Evolutionary conservation across 2,797 vertebrate species (phyloP).

Genomic region (Sebastes flavidus): DNA sequence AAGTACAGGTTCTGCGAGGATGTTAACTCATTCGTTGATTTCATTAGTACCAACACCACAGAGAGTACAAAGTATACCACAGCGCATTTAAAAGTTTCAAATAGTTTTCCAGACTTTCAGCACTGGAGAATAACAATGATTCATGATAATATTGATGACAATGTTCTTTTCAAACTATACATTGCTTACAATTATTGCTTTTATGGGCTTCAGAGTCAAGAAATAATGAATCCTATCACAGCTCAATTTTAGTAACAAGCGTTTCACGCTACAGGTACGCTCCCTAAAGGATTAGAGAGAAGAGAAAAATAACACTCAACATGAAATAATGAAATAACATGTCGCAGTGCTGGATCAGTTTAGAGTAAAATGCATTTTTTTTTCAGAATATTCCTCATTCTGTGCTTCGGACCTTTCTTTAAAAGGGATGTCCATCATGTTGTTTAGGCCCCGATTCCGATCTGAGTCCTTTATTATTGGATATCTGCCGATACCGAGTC

Average conservation of each 20-base stretch:
- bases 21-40: slow-evolving; percentile 13
- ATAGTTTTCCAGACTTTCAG: neutral
- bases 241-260: neutral
- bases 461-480: neutral
- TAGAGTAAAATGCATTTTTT: neutral
- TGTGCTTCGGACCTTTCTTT: neutral
- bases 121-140: neutral
- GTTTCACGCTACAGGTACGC: neutral
- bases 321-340: neutral
- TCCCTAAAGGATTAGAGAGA: neutral
- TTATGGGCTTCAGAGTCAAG: neutral
- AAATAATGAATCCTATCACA: neutral
- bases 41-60: neutral
- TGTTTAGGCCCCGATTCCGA: neutral
- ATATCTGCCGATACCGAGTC: neutral
- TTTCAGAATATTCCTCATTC: neutral
- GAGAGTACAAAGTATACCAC: neutral
- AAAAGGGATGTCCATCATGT: neutral
- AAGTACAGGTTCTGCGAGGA: slow-evolving; percentile 6
- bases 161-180: neutral
- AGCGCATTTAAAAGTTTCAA: neutral
- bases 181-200: neutral
- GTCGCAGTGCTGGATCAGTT: neutral
- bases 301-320: neutral
- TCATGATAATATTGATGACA: neutral